Evolutionary conservation across 2,888 invertebrate genomes (phyloP).

Genomic region (Amiota mariae): DNA sequence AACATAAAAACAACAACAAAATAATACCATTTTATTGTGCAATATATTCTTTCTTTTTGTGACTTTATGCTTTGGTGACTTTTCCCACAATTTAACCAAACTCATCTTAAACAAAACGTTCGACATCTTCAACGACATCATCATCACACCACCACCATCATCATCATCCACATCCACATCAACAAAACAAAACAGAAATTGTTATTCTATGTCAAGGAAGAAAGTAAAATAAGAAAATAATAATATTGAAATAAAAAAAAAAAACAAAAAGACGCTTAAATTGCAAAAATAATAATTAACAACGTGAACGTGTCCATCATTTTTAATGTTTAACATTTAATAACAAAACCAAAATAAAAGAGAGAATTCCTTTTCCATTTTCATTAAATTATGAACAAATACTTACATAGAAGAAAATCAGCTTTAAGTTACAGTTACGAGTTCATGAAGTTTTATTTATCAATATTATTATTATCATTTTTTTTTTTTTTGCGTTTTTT

Average conservation of each 20-base stretch:
- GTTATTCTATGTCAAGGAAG: not conserved
- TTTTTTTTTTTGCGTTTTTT: too few species aligned
- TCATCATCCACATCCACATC: slow-evolving; percentile 25
- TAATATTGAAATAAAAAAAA: slow-evolving; percentile 11
- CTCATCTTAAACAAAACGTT: too few species aligned
- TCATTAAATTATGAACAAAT: too few species aligned
- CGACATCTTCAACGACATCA: too few species aligned
- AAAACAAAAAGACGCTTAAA: slow-evolving; percentile 26
- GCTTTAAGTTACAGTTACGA: too few species aligned
- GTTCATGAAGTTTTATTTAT: too few species aligned
- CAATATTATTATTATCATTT: too few species aligned
- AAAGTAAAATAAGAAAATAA: not conserved
- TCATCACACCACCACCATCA: too few species aligned
- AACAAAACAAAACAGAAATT: slow-evolving; percentile 16
- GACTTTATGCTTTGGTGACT: slow-evolving; percentile 12
- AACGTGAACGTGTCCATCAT: slow-evolving; percentile 63
- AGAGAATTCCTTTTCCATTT: too few species aligned
- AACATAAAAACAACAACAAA: not conserved
- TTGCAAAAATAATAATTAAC: slow-evolving; percentile 64
- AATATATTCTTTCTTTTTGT: slow-evolving; percentile 49
- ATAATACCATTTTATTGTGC: slow-evolving; percentile 59
- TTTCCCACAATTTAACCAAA: not conserved
- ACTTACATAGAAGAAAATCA: too few species aligned
- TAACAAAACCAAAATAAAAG: not conserved
- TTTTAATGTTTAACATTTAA: slow-evolving; percentile 46